Percentiles rank a stretch among this genome's conserved stretches.
phyloP scores from a whole-genome alignment of 2,113 vertebrate species.

The Brachypodius melanocephalos region DNA sequence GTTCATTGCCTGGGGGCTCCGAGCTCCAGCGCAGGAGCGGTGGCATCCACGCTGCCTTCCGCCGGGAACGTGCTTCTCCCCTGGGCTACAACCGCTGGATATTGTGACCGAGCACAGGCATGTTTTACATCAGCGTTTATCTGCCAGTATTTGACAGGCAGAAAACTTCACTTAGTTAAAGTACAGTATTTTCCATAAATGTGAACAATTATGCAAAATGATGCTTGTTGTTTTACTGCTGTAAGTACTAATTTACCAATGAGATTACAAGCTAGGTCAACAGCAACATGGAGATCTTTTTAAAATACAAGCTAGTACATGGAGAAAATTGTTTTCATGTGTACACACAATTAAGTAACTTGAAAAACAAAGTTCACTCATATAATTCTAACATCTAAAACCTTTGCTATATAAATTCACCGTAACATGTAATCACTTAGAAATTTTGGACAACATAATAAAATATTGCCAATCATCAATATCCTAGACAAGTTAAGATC shows the following conservation, averaged over 20 bases:
- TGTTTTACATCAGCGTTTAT: background rate
- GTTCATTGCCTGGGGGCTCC: background rate
- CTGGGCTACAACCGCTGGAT: background rate
- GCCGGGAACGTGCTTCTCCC: background rate
- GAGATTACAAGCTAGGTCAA: background rate
- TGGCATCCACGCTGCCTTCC: background rate
- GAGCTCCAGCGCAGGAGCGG: rapidly evolving
- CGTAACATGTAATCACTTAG: background rate
- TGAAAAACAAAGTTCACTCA: background rate
- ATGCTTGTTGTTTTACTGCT: background rate
- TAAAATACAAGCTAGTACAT: background rate
- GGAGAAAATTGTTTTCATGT: background rate
- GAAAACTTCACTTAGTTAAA: background rate
- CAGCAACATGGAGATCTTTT: background rate
- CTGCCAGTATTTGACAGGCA: background rate
- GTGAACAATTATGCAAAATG: background rate
- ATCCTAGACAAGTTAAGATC: background rate
- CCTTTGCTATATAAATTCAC: background rate
- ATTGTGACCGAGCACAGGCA: background rate
- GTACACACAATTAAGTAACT: background rate
- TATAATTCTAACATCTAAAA: background rate
- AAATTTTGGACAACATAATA: background rate
- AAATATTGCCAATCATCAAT: background rate
- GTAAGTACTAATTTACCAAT: background rate
- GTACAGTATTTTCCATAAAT: background rate